Percentiles rank a stretch among this genome's conserved stretches.
Conservation (phyloP, 2,113 vertebrate genomes). For the Numenius arquata region DNA sequence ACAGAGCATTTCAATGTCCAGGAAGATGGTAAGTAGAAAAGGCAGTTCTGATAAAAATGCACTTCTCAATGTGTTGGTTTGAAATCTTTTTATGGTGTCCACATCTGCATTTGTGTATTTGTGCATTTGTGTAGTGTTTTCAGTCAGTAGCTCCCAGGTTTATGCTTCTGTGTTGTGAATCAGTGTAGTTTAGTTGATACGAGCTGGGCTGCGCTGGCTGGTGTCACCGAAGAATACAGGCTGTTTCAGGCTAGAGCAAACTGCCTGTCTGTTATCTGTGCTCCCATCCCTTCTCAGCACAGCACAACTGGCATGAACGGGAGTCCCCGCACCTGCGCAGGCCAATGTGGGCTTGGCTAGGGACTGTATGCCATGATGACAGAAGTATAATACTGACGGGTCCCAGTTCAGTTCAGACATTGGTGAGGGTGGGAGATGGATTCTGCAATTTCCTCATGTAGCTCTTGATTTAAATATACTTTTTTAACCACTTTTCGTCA, state of each 20-base stretch:
- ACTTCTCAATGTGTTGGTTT: not conserved
- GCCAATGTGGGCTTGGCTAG: not conserved
- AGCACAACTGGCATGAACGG: not conserved
- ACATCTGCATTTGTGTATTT: not conserved
- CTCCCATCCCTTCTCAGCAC: not conserved
- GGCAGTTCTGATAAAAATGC: not conserved
- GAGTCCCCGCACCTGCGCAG: rapidly evolving
- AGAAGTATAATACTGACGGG: not conserved
- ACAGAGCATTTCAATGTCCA: constrained; percentile 78
- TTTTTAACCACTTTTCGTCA: not conserved
- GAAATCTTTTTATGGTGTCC: not conserved
- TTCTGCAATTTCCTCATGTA: not conserved
- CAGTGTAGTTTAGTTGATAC: not conserved
- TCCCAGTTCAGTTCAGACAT: not conserved
- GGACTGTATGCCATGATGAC: rapidly evolving
- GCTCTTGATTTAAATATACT: not conserved
- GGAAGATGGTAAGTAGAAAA: constrained; percentile 76
- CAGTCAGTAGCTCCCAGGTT: not conserved
- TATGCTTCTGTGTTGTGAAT: not conserved
- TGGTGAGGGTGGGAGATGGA: not conserved
- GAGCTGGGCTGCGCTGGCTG: not conserved
- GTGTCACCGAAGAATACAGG: not conserved
- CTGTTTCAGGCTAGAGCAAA: not conserved
- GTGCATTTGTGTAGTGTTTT: not conserved
- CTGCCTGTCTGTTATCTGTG: not conserved